These are phyloP conservation scores for Pheosia tremula DNA, from an alignment of 2,888 invertebrate genomes.

Conservation along the genomic window DNA sequence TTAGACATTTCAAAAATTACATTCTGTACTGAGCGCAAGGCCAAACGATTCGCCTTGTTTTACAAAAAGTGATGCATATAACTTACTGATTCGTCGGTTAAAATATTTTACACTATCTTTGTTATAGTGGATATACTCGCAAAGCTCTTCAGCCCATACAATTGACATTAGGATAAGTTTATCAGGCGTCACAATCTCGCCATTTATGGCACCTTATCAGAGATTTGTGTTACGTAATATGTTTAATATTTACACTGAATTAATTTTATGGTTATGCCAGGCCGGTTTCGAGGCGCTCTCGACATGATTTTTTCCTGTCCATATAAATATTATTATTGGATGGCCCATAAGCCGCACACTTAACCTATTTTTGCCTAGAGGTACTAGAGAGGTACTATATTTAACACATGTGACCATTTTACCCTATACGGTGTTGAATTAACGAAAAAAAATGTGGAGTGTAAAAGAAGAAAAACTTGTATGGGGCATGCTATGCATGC, in stretches of 20 bases:
- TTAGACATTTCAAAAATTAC: too few species aligned
- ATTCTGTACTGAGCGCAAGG: too few species aligned
- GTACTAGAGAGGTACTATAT: not conserved
- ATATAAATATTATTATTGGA: not conserved
- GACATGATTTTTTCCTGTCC: not conserved
- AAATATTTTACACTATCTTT: too few species aligned
- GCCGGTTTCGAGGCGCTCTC: not conserved
- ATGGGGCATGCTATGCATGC: too few species aligned
- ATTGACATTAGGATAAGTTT: not conserved
- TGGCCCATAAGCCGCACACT: not conserved
- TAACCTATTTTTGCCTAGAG: not conserved
- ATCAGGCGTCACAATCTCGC: not conserved
- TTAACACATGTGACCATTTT: too few species aligned
- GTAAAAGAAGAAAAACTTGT: too few species aligned
- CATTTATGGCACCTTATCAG: constrained; percentile 1
- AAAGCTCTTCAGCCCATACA: not conserved
- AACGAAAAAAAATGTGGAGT: too few species aligned
- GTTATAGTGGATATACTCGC: not conserved
- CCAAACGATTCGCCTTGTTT: too few species aligned
- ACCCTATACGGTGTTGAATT: too few species aligned
- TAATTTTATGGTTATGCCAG: not conserved
- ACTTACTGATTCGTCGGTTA: too few species aligned
- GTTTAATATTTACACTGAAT: constrained; percentile 1
- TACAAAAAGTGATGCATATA: too few species aligned
- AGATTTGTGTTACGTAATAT: constrained; percentile 1